These are phyloP conservation scores for Eriocheir sinensis DNA, from an alignment of 1,140 invertebrate genomes.

Conservation along the genomic window DNA sequence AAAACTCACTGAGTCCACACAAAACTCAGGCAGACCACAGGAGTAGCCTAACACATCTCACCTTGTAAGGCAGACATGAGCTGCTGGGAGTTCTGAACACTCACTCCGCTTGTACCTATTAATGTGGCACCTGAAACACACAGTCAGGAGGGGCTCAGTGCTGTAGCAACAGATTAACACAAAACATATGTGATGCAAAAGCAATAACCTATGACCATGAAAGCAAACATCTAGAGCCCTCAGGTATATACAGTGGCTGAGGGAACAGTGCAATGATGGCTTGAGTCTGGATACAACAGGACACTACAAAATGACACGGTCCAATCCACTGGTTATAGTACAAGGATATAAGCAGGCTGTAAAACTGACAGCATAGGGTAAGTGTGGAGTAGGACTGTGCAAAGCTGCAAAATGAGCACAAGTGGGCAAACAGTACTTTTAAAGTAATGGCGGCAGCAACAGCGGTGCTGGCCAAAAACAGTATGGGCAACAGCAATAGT, in stretches of 20 bases:
- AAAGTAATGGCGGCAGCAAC: too few species aligned
- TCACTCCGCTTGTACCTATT: constrained; percentile 73
- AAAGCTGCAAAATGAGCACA: neutral
- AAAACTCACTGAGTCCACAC: too few species aligned
- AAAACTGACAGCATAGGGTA: neutral
- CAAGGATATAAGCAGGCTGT: neutral
- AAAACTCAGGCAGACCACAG: neutral
- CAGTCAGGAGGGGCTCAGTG: neutral
- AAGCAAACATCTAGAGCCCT: neutral
- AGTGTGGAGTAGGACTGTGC: neutral
- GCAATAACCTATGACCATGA: neutral
- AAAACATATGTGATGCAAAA: neutral
- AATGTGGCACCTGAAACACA: constrained; percentile 69
- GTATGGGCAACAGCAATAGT: too few species aligned
- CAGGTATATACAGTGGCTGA: neutral
- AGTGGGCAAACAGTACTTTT: too few species aligned
- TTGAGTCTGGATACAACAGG: neutral
- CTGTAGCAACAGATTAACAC: neutral
- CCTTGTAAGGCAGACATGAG: constrained; percentile 77
- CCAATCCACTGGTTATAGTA: neutral
- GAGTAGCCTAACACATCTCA: neutral
- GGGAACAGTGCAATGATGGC: neutral
- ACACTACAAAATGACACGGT: too few species aligned
- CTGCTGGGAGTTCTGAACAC: constrained; percentile 76
- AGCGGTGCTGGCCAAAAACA: too few species aligned